Conservation (phyloP, 2,797 vertebrate species). For the Peromyscus aztecus region DNA sequence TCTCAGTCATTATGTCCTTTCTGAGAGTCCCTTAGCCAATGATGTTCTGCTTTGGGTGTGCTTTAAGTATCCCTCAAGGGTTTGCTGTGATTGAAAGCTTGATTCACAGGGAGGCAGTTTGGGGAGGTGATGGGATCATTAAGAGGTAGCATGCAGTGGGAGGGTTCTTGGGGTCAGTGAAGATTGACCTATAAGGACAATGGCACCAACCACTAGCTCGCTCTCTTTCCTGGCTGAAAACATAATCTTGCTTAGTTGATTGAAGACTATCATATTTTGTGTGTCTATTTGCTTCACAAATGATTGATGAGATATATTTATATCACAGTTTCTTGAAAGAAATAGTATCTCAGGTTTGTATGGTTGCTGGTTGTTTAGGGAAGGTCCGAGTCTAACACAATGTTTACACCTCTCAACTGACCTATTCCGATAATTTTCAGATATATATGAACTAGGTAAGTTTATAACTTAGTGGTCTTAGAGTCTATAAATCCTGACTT, state of each 20-base stretch:
- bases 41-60: neutral
- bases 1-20: neutral
- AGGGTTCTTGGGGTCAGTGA: neutral
- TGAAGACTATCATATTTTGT: slow-evolving; percentile 19
- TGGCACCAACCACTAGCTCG: neutral
- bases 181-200: neutral
- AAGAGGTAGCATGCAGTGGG: neutral
- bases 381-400: neutral
- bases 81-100: neutral
- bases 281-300: neutral
- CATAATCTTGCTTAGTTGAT: neutral
- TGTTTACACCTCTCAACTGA: slow-evolving; percentile 55
- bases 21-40: neutral
- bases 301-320: neutral
- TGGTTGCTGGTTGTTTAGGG: neutral
- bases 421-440: neutral
- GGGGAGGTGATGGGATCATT: neutral
- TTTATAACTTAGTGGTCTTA: slow-evolving; percentile 32
- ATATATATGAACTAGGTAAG: slow-evolving; percentile 9
- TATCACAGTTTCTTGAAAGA: neutral
- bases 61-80: neutral
- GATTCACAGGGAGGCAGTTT: neutral
- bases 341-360: neutral
- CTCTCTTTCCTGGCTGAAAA: neutral
- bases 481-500: slow-evolving; percentile 27